Conservation (phyloP, 2,797 vertebrate genomes). For the Pipistrellus nathusii region DNA sequence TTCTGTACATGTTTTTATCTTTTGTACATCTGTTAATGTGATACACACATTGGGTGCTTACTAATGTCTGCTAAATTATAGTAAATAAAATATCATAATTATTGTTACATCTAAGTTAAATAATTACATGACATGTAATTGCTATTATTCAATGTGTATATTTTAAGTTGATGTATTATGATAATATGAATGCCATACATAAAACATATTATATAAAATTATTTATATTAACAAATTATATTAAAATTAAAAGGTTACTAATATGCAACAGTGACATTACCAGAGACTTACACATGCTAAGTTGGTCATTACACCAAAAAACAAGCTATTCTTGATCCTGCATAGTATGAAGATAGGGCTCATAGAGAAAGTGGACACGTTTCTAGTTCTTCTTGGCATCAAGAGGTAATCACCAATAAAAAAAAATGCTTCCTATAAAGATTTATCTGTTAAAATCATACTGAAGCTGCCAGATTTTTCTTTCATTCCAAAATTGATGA, state of each 20-base stretch:
- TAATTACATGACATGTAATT: not conserved
- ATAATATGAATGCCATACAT: not conserved
- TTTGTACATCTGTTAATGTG: not conserved
- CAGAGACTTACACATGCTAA: not conserved
- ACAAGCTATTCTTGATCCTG: not conserved
- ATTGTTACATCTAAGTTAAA: not conserved
- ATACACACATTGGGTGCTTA: not conserved
- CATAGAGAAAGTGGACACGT: not conserved
- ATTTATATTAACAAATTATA: constrained; percentile 2
- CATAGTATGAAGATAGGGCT: not conserved
- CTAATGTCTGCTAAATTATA: not conserved
- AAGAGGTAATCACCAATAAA: not conserved
- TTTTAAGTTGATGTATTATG: not conserved
- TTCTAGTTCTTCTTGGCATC: not conserved
- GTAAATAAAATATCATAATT: not conserved
- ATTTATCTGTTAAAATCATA: constrained; percentile 48
- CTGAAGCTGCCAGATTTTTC: not conserved
- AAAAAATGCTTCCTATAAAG: constrained; percentile 22
- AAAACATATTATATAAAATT: not conserved
- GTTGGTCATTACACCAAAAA: not conserved
- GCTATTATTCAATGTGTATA: not conserved
- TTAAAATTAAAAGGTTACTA: constrained; percentile 27
- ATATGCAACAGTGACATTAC: not conserved
- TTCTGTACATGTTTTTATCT: constrained; percentile 21
- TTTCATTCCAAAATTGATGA: constrained; percentile 49